Percentiles rank a stretch among this genome's conserved stretches.
Evolutionary conservation across 1,140 invertebrate species (phyloP).

Genomic region (Trichomalopsis sarcophagae): DNA sequence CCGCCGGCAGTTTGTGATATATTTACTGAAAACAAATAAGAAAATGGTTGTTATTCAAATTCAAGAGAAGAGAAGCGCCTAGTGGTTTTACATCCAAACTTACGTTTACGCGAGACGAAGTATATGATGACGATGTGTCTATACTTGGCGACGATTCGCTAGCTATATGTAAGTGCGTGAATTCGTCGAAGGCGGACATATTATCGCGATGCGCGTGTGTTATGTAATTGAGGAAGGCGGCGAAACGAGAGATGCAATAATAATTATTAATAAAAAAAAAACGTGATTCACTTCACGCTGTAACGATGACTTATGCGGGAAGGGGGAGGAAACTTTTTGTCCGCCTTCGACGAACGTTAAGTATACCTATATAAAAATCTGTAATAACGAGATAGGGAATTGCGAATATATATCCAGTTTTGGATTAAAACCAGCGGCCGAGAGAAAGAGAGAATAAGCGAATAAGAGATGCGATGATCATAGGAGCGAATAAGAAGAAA

Average conservation of each 20-base stretch:
- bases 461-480: conserved; percentile 20
- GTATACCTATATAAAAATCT: conserved; percentile 52
- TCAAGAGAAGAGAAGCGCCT: conserved; percentile 66
- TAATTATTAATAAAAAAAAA: conserved; percentile 18
- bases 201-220: neutral
- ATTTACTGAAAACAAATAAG: conserved; percentile 71
- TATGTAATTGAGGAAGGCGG: conserved; percentile 12
- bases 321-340: conserved; percentile 6
- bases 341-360: conserved; percentile 50
- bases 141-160: conserved; percentile 30
- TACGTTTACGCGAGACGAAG: conserved; percentile 63
- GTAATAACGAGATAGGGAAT: conserved; percentile 41
- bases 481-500: conserved; percentile 37
- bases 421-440: conserved; percentile 44
- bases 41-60: conserved; percentile 73
- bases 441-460: conserved; percentile 40
- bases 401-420: conserved; percentile 39
- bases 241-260: conserved; percentile 46
- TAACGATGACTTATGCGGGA: neutral
- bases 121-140: conserved; percentile 34
- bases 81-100: conserved; percentile 70
- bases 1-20: conserved; percentile 74
- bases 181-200: conserved; percentile 30
- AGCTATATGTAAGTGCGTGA: conserved; percentile 12
- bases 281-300: neutral